Percentiles rank a stretch among this genome's conserved stretches.
Evolutionary conservation across 2,888 invertebrate species (phyloP).

Genomic region (Drosophila borborema): DNA sequence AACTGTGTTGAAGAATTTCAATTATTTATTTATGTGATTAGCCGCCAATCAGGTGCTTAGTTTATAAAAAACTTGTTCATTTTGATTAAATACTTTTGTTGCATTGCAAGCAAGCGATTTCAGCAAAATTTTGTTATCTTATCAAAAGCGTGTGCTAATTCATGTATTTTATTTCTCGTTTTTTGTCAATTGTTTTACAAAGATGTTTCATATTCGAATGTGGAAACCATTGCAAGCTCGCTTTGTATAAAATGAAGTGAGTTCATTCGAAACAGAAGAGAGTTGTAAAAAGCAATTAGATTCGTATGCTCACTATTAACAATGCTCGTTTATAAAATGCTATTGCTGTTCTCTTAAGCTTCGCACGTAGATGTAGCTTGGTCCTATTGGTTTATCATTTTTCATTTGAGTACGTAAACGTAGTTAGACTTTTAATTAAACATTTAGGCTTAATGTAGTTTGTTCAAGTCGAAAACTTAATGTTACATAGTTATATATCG

Average conservation of each 20-base stretch:
- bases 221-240: slow-evolving; percentile 83
- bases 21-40: slow-evolving; percentile 28
- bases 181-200: slow-evolving; percentile 32
- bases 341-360: slow-evolving; percentile 54
- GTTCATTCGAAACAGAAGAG: slow-evolving; percentile 19
- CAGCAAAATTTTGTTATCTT: slow-evolving; percentile 64
- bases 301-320: slow-evolving; percentile 32
- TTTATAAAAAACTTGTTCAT: slow-evolving; percentile 35
- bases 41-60: slow-evolving; percentile 49
- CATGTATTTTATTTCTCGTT: neutral
- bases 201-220: slow-evolving; percentile 35
- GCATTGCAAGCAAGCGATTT: slow-evolving; percentile 70
- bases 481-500: slow-evolving; percentile 35
- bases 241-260: slow-evolving; percentile 48
- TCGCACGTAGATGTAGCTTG: slow-evolving; percentile 67
- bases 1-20: slow-evolving; percentile 34
- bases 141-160: slow-evolving; percentile 47
- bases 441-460: slow-evolving; percentile 45
- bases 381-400: slow-evolving; percentile 70
- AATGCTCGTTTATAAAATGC: slow-evolving; percentile 56
- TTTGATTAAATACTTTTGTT: slow-evolving; percentile 64
- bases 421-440: slow-evolving; percentile 65
- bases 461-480: slow-evolving; percentile 54
- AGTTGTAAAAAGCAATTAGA: slow-evolving; percentile 25
- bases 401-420: slow-evolving; percentile 44